Evolutionary conservation across 2,888 invertebrate species (phyloP).

Genomic region (Metalampra italica): DNA sequence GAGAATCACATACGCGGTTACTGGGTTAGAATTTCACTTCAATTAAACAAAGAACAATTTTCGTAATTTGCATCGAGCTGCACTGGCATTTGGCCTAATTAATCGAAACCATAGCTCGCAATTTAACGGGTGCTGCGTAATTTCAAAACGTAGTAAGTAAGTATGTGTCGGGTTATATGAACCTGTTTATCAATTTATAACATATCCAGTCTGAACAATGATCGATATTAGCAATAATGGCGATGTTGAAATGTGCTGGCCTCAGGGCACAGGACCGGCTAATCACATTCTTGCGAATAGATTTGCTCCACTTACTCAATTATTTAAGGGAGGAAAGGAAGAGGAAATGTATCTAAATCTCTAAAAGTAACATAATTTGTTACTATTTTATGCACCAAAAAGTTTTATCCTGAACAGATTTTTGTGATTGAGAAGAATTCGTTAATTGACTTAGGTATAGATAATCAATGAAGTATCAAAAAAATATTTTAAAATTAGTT

Average conservation of each 20-base stretch:
- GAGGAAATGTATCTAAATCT: too few relatives aligned
- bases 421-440: too few relatives aligned
- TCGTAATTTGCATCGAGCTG: slow-evolving; percentile 38
- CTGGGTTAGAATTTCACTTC: slow-evolving; percentile 37
- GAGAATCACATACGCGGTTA: slow-evolving; percentile 22
- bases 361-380: too few relatives aligned
- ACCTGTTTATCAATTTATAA: not conserved
- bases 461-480: too few relatives aligned
- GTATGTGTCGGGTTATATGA: not conserved
- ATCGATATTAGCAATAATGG: not conserved
- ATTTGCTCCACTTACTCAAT: not conserved
- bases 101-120: slow-evolving; percentile 18
- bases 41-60: slow-evolving; percentile 47
- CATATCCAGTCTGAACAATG: not conserved
- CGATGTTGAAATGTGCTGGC: not conserved
- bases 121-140: slow-evolving; percentile 10
- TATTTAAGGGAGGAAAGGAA: not conserved
- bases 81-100: slow-evolving; percentile 25
- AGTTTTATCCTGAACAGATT: too few relatives aligned
- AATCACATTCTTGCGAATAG: not conserved
- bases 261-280: not conserved
- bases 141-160: slow-evolving; percentile 1
- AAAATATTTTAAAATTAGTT: too few relatives aligned
- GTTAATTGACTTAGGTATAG: too few relatives aligned
- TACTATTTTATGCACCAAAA: too few relatives aligned